Evolutionary conservation across 2,113 vertebrate genomes (phyloP).

Genomic region (Chlorocebus sabaeus): DNA sequence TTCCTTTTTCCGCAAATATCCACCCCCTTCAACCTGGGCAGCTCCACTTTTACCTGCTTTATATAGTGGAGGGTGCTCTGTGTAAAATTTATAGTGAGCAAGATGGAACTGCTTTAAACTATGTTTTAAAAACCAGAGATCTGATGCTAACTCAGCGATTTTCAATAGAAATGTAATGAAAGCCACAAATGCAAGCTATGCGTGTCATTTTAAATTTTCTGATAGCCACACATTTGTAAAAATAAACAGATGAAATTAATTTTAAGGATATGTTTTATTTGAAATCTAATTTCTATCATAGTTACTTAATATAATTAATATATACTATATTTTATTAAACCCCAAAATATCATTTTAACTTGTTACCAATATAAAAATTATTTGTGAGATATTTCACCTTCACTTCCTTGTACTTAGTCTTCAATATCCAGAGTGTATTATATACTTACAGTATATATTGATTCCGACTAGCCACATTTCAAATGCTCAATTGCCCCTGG

Average conservation of each 20-base stretch:
- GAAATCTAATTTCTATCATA: background rate
- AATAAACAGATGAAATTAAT: background rate
- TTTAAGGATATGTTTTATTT: background rate
- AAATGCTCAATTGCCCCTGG: fast-evolving
- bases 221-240: background rate
- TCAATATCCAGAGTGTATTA: background rate
- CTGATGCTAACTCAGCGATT: background rate
- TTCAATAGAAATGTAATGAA: background rate
- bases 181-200: background rate
- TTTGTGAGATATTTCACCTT: background rate
- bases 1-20: background rate
- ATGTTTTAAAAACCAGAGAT: background rate
- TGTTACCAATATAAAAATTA: background rate
- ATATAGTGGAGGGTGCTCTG: background rate
- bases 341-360: background rate
- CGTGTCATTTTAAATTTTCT: background rate
- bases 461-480: background rate
- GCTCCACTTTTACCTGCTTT: background rate
- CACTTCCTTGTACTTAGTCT: background rate
- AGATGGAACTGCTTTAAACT: background rate
- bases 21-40: background rate
- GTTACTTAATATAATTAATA: background rate
- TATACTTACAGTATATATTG: fast-evolving
- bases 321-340: background rate
- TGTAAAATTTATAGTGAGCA: background rate